Evolutionary conservation across 2,888 invertebrate genomes (phyloP), one percentile per base, ranked within the genome.

Genomic region (Gastracanthus pulcherrimus): DNA sequence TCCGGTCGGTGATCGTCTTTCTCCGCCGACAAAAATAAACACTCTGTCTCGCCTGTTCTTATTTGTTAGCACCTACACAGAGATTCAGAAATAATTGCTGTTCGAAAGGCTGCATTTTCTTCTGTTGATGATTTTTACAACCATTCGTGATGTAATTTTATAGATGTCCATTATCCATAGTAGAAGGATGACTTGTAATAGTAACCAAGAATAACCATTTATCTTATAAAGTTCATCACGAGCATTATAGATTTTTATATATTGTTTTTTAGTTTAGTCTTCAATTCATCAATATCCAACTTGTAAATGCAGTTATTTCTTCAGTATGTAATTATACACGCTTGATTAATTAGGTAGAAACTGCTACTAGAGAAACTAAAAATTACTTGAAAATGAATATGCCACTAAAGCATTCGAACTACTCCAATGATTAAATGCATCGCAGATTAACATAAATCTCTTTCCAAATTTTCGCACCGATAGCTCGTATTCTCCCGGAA

Each of bases 21-120:
- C 45, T 64, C 29, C 51, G 31, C 11, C 70, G 55, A 55, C 51
- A 16, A 79, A 79, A 79, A 72, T 79, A 72, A 55, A 79, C 9
- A 13, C 31, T 66, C 51, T 62, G 16, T 67, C 58, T 41, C 26
- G 36, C 9, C 26, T n/a, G 0, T 3, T 19, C 62, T 23, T 58
- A 60, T 72, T 60, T 45, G 34, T 76, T 34, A 31, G 45, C 60
- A 31, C 31, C 55, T 67, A 2, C 31, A 0, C 23, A 69, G 38
- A 19, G 16, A 34, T 31, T 67, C 41, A 51, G 26, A 45, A 69
- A 45, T 55, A 41, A 69, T 67, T 58, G 38, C 41, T 34, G 38
- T 58, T 69, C 31, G 29, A 62, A 36, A 67, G 19, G 38, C 9
- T 13, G 26, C 19, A 16, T 36, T 23, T 51, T 51, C 62, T 31